Evolutionary conservation across 2,113 vertebrate genomes (phyloP), one percentile per base, ranked within the genome.

Genomic region (Tursiops truncatus): DNA sequence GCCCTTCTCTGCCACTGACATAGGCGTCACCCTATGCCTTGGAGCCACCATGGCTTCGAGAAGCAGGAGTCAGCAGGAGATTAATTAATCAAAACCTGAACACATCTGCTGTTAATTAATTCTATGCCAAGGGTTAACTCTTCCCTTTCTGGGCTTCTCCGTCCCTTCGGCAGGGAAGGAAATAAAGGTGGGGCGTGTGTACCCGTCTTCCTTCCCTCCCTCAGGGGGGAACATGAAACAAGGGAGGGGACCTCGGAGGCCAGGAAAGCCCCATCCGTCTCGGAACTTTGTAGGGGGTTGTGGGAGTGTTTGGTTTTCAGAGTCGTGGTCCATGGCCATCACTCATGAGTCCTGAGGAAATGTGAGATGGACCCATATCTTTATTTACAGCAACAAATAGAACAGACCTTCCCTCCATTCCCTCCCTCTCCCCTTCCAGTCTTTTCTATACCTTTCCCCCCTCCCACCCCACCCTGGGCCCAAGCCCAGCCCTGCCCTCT

Each of bases 311-410:
- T 68, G 38, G 50, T 88, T 88, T 73, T 28, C 80, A 80, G 79
- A 56, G 41, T 20, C 1, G 2, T 26, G 26, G 53, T 50, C n/a
- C 6, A 0, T 0, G 31, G 65, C 53, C 56, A 13, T 65, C 18
- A 14, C 58, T 70, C 63, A 56, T 1, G 31, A 38, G 65, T 25
- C 21, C 21, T 2, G 23, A 65, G 26, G 67, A 86, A 38, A 91
- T 65, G 73, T 56, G 98, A 98, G 97, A 97, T 33, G 97, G 97
- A 98, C 96, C 91, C 25, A 96, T 83, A 94, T 70, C 74, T 99
- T 99, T 99, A 99, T 98, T 99, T 99, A 98, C 98, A 98, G 95
- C 97, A 96, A 98, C 96, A 89, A 96, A 97, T 3, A 28, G 88
- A 65, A 83, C 77, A 88, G 95, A 67, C 96, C 96, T 87, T 73